Base-by-base conservation (phyloP, 2,888 invertebrate species). In the Pristionchus entomophagus region DNA sequence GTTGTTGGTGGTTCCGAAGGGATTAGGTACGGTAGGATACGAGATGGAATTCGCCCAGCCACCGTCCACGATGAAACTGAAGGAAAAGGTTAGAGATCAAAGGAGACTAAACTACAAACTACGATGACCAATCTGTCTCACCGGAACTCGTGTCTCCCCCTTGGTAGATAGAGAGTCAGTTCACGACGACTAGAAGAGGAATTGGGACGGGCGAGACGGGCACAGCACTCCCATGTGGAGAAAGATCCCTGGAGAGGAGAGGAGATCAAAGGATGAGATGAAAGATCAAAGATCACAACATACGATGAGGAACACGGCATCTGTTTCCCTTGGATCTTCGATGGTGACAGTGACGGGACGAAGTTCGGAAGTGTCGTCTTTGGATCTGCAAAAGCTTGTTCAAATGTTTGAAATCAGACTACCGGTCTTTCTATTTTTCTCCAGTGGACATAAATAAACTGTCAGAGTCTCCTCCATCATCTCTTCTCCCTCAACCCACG, bases 1-100 rank as follows among this genome's bases (percentile, higher is more conserved):
- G 41, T 85, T 85, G 56, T 85, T 85, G 8, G 53, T 53, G 53
- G 85, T 85, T 10, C 85, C 85, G 85, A 85, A 85, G 12, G 85
- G 77, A 77, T 85, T 85, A 51, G 85, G 85, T 29, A 85, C 85
- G 73, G 77, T 77, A 19, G 85, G 77, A 45, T 85, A 85, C 19
- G 59, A 38, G n/a, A 51, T 26, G 77, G 85, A 85, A n/a, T 77
- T 85, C 49, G 38, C 26, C 85, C 85, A 85, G 22, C 73, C 77
- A 17, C 85, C 85, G 19, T 85, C 77, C 0, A 77, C 53, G 38
- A 85, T 73, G 85, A 85, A 85, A 38, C 85, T 73, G 41, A 77
- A 26, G 5, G 29, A 45, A 12, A 26, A n/a, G 17, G 19, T 77
- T 77, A 1, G 22, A 45, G 41, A 38, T 77, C 22, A 45, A 56